Percentiles rank a stretch among this genome's conserved stretches.
phyloP scores from a whole-genome alignment of 2,888 invertebrate genomes.

The Rotaria magnacalcarata region DNA sequence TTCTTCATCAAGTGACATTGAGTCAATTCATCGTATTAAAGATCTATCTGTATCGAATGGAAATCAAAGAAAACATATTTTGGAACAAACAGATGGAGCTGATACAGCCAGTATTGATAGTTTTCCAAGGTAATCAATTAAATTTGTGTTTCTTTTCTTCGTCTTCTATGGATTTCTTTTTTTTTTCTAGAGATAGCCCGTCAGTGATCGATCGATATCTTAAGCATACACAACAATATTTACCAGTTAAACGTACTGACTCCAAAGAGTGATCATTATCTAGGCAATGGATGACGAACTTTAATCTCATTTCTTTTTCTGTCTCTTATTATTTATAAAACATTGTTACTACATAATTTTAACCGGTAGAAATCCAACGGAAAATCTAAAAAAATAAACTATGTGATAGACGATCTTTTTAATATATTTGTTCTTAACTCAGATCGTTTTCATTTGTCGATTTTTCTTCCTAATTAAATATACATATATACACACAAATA shows the following conservation, averaged over 20 bases:
- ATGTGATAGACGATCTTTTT: neutral
- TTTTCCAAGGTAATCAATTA: neutral
- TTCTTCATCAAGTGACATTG: neutral
- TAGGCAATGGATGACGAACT: neutral
- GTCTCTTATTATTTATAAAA: neutral
- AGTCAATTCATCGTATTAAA: neutral
- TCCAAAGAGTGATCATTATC: neutral
- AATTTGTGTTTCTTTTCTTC: neutral
- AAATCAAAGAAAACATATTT: neutral
- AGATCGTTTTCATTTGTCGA: neutral
- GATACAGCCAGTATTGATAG: conserved; percentile 33
- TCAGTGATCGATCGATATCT: conserved; percentile 30
- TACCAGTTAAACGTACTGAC: conserved; percentile 32
- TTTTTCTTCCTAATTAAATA: neutral
- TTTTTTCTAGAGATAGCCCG: neutral
- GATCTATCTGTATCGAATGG: neutral
- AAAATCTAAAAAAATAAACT: neutral
- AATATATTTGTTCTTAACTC: neutral
- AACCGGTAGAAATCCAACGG: neutral
- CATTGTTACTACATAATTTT: neutral
- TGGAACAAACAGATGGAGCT: neutral
- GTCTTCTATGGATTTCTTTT: neutral
- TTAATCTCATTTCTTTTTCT: neutral
- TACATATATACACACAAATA: neutral
- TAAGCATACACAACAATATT: conserved; percentile 18